A percentile compares a stretch with the other conserved stretches of the same genome.
These are phyloP conservation scores for Acleris holmiana DNA, from an alignment of 2,888 invertebrate genomes.

Conservation along the genomic window DNA sequence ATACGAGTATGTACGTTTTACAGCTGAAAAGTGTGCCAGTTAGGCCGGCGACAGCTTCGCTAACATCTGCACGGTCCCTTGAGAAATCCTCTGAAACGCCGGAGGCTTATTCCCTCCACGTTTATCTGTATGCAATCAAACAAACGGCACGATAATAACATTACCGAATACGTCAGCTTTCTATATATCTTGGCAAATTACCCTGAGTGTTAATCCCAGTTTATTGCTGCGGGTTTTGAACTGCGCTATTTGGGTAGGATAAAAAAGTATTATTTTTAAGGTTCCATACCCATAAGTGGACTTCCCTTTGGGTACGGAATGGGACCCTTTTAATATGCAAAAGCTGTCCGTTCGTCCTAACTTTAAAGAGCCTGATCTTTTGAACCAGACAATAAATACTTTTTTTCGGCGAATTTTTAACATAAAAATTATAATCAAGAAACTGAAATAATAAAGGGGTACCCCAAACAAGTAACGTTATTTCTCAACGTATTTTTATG, in stretches of 20 bases:
- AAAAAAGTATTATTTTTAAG: no score
- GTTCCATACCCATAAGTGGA: no score
- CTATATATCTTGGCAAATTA: conserved; percentile 46
- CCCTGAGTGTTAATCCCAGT: background rate
- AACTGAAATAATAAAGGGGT: no score
- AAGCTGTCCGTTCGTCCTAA: no score
- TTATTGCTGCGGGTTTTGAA: background rate
- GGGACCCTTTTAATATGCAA: no score
- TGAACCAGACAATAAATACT: no score
- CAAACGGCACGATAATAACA: conserved; percentile 65
- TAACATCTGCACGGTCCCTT: conserved; percentile 64
- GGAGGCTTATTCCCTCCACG: conserved; percentile 51
- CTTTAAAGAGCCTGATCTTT: no score
- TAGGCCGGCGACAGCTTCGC: conserved; percentile 52
- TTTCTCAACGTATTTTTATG: no score
- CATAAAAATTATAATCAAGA: no score
- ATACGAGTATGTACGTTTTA: conserved; percentile 34
- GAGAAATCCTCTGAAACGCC: conserved; percentile 59
- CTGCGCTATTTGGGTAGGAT: background rate
- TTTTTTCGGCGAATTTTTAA: no score
- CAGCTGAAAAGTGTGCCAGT: conserved; percentile 39
- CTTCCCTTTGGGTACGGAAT: no score
- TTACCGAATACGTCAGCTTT: conserved; percentile 52
- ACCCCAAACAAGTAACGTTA: no score
- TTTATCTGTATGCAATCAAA: conserved; percentile 69